A percentile compares a stretch with the other conserved stretches of the same genome.
Evolutionary conservation across 2,113 vertebrate species (phyloP).

Genomic region (Amphiprion percula): DNA sequence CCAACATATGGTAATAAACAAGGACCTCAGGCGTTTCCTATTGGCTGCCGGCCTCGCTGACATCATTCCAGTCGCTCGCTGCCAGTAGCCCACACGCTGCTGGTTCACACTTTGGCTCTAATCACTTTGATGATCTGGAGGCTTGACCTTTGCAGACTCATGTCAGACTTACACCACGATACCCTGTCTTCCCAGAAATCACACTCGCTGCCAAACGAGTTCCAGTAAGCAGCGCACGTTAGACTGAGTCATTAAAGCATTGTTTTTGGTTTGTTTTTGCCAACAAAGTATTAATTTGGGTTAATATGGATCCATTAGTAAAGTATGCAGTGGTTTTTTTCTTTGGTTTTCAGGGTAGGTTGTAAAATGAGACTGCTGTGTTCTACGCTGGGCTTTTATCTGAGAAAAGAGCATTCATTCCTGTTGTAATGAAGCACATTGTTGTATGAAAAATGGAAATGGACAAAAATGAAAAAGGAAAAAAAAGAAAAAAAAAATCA

Average conservation of each 20-base stretch:
- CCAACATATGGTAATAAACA: slow-evolving; percentile 78
- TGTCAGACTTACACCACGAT: slow-evolving; percentile 3
- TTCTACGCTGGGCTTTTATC: neutral
- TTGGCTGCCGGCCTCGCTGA: slow-evolving; percentile 71
- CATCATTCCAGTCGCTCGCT: slow-evolving; percentile 61
- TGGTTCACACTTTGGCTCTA: slow-evolving; percentile 62
- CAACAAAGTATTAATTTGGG: slow-evolving; percentile 1
- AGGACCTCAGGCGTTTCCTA: slow-evolving; percentile 69
- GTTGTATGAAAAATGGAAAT: slow-evolving; percentile 30
- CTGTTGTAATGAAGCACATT: slow-evolving; percentile 1
- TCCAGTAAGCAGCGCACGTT: neutral
- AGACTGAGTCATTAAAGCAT: neutral
- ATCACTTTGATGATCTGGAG: slow-evolving; percentile 62
- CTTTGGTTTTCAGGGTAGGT: neutral
- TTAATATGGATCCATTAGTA: neutral
- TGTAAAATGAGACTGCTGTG: slow-evolving; percentile 15
- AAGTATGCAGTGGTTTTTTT: neutral
- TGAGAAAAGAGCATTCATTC: neutral
- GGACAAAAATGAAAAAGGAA: slow-evolving; percentile 3
- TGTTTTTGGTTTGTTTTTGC: neutral
- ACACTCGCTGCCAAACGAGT: slow-evolving; percentile 5
- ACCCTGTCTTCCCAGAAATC: neutral
- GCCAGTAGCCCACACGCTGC: slow-evolving; percentile 61
- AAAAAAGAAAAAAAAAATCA: slow-evolving; percentile 16
- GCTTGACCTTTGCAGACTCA: slow-evolving; percentile 63